phyloP scores from a whole-genome alignment of 2,113 vertebrate species.

The Addax nasomaculatus region DNA sequence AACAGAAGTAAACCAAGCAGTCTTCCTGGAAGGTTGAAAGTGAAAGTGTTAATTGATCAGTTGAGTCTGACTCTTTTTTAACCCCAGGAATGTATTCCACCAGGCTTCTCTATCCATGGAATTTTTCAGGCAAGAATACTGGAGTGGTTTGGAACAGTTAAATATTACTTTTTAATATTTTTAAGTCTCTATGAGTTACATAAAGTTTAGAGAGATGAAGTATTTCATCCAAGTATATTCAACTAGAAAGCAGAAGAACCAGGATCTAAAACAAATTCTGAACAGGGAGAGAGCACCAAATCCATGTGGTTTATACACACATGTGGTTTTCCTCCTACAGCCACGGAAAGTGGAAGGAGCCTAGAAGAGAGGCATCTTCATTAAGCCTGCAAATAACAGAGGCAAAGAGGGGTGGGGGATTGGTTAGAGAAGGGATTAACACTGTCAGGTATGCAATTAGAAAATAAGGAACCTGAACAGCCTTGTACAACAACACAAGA shows the following conservation, averaged over 20 bases:
- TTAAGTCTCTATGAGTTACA: neutral
- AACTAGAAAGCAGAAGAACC: neutral
- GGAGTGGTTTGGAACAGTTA: neutral
- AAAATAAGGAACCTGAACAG: neutral
- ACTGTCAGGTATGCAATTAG: neutral
- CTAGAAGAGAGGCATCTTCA: neutral
- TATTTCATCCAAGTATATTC: neutral
- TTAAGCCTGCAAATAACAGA: neutral
- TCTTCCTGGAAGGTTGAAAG: neutral
- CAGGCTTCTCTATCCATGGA: neutral
- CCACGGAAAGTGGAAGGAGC: neutral
- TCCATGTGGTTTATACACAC: neutral
- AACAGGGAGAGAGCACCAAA: neutral
- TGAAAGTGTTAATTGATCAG: neutral
- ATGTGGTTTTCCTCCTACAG: neutral
- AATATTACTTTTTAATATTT: neutral
- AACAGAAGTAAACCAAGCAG: neutral
- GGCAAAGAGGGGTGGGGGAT: neutral
- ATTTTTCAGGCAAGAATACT: neutral
- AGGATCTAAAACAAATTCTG: neutral
- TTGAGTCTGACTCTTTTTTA: neutral
- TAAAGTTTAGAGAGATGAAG: neutral
- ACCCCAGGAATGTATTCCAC: neutral
- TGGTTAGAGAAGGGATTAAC: neutral
- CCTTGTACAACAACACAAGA: neutral